Evolutionary conservation across 2,888 invertebrate genomes (phyloP), one percentile per base, ranked within the genome.

Genomic region (Dryomyza anilis): DNA sequence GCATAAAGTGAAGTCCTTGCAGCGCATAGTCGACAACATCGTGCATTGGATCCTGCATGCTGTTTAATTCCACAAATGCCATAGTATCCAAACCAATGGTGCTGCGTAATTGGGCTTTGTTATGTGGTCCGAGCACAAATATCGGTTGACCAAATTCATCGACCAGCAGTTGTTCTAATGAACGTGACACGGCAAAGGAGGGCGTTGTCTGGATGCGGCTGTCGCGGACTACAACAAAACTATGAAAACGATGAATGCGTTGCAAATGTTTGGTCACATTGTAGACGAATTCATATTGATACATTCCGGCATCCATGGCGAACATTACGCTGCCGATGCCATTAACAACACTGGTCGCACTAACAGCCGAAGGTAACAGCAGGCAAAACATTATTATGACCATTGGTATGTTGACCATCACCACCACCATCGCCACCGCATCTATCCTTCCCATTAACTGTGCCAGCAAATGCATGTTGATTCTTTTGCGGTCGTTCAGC

Each of bases 141-240:
- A 66, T 30, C 1, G 66, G 60, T 7, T 10, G 43, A 19, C 48
- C n/a, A 6, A 64, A 64, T 10, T 66, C 63, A 5, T 43, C 60
- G 46, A 63, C 55, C 29, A 66, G 27, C 10, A 29, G 19, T 27
- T 58, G 46, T 53, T 63, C 66, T 6, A 66, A 5, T 1, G 65
- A 39, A n/a, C 45, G 30, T 7, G 19, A 4, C 23, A 56, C 10
- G 30, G 19, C 1, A 19, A 7, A 45, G 29, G 43, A 12, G 4
- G 43, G n/a, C 21, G n/a, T 39, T n/a, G 25, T 45, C 50, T 52
- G 14, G 7, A 29, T 21, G 19, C 43, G 12, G 19, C 39, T 56
- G n/a, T 36, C 60, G 30, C 60, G 29, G 23, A 63, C 63, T 25
- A 25, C 59, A 21, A 66, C 10, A 33, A 66, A 66, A 10, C n/a